Conservation (phyloP, 2,113 vertebrate genomes). For the Hoplias malabaricus region DNA sequence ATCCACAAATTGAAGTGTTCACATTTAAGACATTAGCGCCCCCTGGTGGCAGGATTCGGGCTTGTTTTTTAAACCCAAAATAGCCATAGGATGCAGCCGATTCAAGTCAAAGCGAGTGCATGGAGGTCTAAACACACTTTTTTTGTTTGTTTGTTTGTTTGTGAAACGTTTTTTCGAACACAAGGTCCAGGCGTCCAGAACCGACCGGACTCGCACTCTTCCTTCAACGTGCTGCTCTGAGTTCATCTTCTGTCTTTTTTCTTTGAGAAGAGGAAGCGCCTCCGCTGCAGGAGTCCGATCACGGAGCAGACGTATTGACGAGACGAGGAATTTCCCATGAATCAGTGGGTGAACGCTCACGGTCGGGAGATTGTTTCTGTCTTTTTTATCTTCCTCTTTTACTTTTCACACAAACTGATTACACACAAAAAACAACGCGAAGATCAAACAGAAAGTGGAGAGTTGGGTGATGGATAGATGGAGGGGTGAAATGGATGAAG, state of each 20-base stretch:
- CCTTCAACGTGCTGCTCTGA: slow-evolving; percentile 6
- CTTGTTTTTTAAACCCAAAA: slow-evolving; percentile 66
- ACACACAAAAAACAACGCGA: background rate
- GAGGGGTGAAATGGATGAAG: too few relatives aligned
- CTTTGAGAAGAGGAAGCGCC: slow-evolving; percentile 28
- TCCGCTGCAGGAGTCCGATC: slow-evolving; percentile 45
- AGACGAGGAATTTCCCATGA: slow-evolving; percentile 26
- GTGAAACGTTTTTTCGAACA: slow-evolving; percentile 22
- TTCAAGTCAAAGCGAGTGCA: slow-evolving; percentile 80
- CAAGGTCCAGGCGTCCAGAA: background rate
- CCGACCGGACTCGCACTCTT: slow-evolving; percentile 1
- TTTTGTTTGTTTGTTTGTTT: too few relatives aligned
- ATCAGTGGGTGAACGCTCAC: slow-evolving; percentile 8
- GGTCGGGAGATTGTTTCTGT: too few relatives aligned
- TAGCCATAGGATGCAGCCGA: slow-evolving; percentile 73
- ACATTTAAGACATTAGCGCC: slow-evolving; percentile 81
- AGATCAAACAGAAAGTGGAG: background rate
- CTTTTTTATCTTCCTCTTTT: background rate
- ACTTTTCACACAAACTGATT: background rate
- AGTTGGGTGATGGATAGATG: background rate
- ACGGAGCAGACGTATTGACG: slow-evolving; percentile 26
- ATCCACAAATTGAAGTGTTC: slow-evolving; percentile 81
- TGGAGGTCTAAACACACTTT: slow-evolving; percentile 70
- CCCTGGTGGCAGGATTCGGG: slow-evolving; percentile 72
- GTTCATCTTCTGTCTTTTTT: too few relatives aligned